Base-by-base conservation (phyloP, 2,113 vertebrate species). In the Tursiops truncatus region DNA sequence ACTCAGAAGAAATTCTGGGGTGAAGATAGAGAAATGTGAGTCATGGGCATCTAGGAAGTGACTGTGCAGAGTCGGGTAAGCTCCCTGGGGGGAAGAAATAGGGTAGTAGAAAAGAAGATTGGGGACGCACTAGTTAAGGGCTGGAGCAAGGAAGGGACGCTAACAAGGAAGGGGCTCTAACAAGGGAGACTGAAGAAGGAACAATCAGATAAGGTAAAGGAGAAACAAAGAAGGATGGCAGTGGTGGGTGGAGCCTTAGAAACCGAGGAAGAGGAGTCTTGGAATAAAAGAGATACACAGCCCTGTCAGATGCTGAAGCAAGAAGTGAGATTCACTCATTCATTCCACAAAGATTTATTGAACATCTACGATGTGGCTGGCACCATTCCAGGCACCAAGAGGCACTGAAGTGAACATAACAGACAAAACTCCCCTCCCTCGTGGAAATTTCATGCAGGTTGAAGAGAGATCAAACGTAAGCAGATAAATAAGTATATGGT, bases 191-290 rank as follows among this genome's bases (percentile, higher is more conserved):
- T 23, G 3, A 81, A 53, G 60, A 93, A 86, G 8, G 47, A 83
- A 47, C 14, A 56, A 38, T 28, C 33, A 89, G n/a, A 92, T 62
- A 79, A 92, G 62, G 28, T 70, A 95, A 83, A 86, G 31, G 85
- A 67, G 67, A 68, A 93, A 56, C 0, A 23, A 73, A 15, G 36
- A 33, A 70, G 8, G 60, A 0, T 5, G 53, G 53, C 5, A 1
- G 53, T 7, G 17, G 2, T 0, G 2, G 4, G 5, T 0, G 4
- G 14, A 25, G 23, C 28, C 71, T 80, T 86, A 38, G 25, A 85
- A 89, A 81, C 50, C 41, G 84, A n/a, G 65, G 25, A 89, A 89
- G 50, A 31, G 33, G 26, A 83, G 26, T 38, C 79, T 62, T 14
- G 28, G 73, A 73, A 67, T 56, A 23, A 67, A 83, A 67, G 38